Evolutionary conservation across 2,888 invertebrate species (phyloP), one percentile per base, ranked within the genome.

Genomic region (Coleophora flavipennella): DNA sequence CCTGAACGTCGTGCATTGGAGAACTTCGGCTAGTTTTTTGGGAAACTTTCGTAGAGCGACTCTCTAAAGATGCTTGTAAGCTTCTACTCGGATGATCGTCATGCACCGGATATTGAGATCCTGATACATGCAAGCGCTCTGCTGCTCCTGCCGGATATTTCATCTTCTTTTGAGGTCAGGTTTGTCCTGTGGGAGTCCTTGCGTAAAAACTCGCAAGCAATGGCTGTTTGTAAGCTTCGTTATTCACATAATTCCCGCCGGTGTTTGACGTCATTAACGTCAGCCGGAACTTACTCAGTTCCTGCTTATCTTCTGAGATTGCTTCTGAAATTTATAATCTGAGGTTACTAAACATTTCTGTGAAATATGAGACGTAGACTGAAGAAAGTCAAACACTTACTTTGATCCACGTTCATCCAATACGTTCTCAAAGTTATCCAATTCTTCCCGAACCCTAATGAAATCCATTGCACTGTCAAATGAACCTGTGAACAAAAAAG

Each of bases 1-100:
- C 31, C 31, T 31, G 31, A n/a, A 31, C 31, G 31, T 31, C 31
- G 31, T 31, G 31, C 31, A n/a, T 31, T 31, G 31, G n/a, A 31
- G 31, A 31, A 31, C 31, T 31, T 31, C 31, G 31, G 31, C 31
- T 31, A 31, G 31, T 31, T 31, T 31, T n/a, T 31, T 31, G 31
- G 31, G 31, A 31, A 31, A 31, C 31, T 7, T 9, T 31, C 31
- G 31, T 31, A 31, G 31, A 31, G 31, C 31, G 27, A 27, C 27
- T 27, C 27, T 6, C 27, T 27, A 27, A 6, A 27, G 27, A 9
- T 27, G 27, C 27, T 27, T 27, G 27, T 27, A 27, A 27, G 27
- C 27, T 9, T 27, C 27, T 27, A 9, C 27, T 27, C 27, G 27
- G 27, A 27, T 9, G 27, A 27, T 27, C 27, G 27, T 27, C 27